Conservation (phyloP, 2,797 vertebrate species). For the Callimico goeldii region DNA sequence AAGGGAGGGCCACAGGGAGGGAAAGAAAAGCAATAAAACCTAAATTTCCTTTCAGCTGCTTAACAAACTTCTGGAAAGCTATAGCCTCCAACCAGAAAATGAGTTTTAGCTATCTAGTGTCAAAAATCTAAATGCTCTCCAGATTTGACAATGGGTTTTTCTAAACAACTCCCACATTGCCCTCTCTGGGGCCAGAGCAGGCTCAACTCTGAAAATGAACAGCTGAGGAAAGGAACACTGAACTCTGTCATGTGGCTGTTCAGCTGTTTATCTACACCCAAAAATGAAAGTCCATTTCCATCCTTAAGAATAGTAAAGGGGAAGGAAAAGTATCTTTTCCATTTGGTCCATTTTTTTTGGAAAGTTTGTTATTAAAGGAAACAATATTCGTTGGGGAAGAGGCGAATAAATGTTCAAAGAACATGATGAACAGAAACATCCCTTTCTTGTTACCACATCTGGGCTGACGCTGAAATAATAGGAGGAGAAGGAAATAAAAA, state of each 20-base stretch:
- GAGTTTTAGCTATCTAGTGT: not conserved
- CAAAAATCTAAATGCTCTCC: not conserved
- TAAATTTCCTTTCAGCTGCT: not conserved
- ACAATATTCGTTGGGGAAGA: not conserved
- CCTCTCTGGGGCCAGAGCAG: not conserved
- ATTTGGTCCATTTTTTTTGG: not conserved
- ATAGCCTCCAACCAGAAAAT: not conserved
- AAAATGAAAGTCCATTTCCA: not conserved
- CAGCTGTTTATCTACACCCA: not conserved
- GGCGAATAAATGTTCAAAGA: not conserved
- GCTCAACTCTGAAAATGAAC: not conserved
- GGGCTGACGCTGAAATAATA: not conserved
- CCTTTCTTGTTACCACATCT: too few species aligned
- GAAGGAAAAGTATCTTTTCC: not conserved
- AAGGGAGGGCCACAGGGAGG: accelerated
- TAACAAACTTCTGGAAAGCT: not conserved
- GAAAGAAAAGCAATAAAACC: not conserved
- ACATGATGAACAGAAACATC: not conserved
- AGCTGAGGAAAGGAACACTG: not conserved
- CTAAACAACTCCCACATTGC: not conserved
- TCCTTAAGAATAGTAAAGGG: not conserved
- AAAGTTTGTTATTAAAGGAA: not conserved
- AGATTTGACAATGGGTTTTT: not conserved
- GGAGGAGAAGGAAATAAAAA: too few species aligned
- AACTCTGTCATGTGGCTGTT: accelerated